Evolutionary conservation across 1,140 invertebrate species (phyloP).

Genomic region (Schlechtendalia chinensis): DNA sequence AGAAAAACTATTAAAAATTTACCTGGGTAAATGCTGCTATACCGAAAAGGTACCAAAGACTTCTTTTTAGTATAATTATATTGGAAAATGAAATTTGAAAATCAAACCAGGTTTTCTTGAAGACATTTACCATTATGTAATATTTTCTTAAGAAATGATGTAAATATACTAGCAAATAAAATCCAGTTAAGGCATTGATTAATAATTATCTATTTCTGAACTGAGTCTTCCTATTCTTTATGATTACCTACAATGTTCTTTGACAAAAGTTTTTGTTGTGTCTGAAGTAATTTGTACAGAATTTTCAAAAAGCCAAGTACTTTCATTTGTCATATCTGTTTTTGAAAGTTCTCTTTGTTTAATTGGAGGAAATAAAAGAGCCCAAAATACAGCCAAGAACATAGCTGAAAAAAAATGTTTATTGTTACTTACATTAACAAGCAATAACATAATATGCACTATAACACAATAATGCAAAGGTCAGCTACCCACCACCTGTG

Average conservation of each 20-base stretch:
- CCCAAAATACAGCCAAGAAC: conserved; percentile 14
- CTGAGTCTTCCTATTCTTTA: not conserved
- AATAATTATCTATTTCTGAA: not conserved
- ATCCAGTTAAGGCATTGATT: not conserved
- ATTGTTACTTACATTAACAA: no score
- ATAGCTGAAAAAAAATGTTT: not conserved
- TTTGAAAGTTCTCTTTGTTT: not conserved
- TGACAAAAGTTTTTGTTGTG: not conserved
- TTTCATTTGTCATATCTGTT: not conserved
- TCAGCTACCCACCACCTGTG: no score
- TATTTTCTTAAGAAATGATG: not conserved
- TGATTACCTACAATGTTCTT: conserved; percentile 1
- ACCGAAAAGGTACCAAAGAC: not conserved
- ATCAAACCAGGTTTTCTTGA: not conserved
- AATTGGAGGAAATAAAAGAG: not conserved
- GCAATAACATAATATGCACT: no score
- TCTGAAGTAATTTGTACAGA: not conserved
- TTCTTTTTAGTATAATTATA: not conserved
- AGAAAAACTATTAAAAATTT: not conserved
- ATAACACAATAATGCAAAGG: no score
- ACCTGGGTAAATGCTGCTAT: conserved; percentile 2
- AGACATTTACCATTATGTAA: not conserved
- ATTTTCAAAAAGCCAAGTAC: not conserved
- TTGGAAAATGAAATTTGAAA: not conserved
- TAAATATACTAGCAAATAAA: not conserved